Percentiles rank a stretch among this genome's conserved stretches.
Evolutionary conservation across 2,797 vertebrate genomes (phyloP).

Genomic region (Artibeus jamaicensis): DNA sequence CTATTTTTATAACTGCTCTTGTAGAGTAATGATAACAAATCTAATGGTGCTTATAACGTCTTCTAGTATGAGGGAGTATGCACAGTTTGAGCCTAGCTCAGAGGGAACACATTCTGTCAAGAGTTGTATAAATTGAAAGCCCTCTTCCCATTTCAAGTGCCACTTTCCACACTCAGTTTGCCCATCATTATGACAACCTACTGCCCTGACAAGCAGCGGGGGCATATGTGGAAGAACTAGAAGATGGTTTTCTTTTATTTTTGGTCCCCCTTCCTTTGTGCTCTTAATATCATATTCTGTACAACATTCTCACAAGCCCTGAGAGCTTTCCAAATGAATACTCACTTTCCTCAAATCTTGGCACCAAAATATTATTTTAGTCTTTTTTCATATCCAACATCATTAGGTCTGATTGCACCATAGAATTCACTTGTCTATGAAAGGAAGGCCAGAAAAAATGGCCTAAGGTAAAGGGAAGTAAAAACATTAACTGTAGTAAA

Average conservation of each 20-base stretch:
- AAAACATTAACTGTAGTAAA: background rate
- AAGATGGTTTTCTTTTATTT: background rate
- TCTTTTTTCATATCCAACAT: background rate
- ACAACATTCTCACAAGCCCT: background rate
- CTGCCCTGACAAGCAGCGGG: background rate
- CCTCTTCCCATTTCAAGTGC: background rate
- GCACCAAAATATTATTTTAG: background rate
- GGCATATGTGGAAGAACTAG: background rate
- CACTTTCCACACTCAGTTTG: background rate
- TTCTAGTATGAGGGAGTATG: background rate
- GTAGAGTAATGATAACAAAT: background rate
- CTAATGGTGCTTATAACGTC: background rate
- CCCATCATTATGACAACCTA: background rate
- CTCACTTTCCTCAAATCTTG: background rate
- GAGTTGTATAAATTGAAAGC: background rate
- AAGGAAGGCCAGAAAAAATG: background rate
- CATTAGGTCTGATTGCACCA: background rate
- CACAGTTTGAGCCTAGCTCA: background rate
- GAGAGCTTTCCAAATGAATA: background rate
- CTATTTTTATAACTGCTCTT: background rate
- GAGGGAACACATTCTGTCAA: background rate
- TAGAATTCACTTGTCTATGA: background rate
- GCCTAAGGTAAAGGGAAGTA: background rate
- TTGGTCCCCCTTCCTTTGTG: background rate
- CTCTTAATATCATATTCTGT: background rate